Percentiles rank a stretch among this genome's conserved stretches.
Conservation (phyloP, 30 jellyfish, hydroid and myxozoan genomes). For the Rhopilema esculentum region DNA sequence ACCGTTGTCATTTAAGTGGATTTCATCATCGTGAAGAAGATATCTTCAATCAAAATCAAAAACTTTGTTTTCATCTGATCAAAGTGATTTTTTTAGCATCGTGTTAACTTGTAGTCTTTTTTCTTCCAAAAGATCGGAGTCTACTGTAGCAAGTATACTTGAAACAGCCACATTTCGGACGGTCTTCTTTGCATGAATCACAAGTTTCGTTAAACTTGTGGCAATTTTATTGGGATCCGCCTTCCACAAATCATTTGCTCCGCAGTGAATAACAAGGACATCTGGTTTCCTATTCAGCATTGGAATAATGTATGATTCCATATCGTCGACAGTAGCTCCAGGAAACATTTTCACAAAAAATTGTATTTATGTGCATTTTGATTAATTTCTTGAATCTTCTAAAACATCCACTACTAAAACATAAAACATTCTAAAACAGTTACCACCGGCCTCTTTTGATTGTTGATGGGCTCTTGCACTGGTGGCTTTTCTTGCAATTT, state of each 20-base stretch:
- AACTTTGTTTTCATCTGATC: slow-evolving; percentile 3
- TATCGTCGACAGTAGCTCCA: too few species aligned
- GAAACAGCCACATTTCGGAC: too few species aligned
- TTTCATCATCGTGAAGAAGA: slow-evolving; percentile 10
- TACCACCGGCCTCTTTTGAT: too few species aligned
- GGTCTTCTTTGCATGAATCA: too few species aligned
- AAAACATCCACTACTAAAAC: too few species aligned
- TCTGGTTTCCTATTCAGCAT: slow-evolving; percentile 20
- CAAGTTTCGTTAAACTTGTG: too few species aligned
- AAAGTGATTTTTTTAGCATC: slow-evolving; percentile 1
- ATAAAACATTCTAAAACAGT: too few species aligned
- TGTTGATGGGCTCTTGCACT: too few species aligned
- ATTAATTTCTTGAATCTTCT: neutral
- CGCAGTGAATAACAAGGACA: slow-evolving; percentile 13
- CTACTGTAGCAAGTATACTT: too few species aligned
- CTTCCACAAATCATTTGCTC: slow-evolving; percentile 13
- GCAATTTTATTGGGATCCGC: slow-evolving; percentile 33
- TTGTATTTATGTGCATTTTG: slow-evolving; percentile 1
- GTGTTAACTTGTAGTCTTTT: slow-evolving; percentile 17
- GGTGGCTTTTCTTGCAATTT: too few species aligned
- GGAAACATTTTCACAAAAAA: slow-evolving; percentile 24
- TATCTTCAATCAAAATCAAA: neutral
- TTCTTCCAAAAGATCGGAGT: slow-evolving; percentile 23
- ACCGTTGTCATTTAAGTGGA: slow-evolving; percentile 19
- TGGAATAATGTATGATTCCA: slow-evolving; percentile 22